Evolutionary conservation across 2,797 vertebrate genomes (phyloP).

Genomic region (Chiroxiphia lanceolata): DNA sequence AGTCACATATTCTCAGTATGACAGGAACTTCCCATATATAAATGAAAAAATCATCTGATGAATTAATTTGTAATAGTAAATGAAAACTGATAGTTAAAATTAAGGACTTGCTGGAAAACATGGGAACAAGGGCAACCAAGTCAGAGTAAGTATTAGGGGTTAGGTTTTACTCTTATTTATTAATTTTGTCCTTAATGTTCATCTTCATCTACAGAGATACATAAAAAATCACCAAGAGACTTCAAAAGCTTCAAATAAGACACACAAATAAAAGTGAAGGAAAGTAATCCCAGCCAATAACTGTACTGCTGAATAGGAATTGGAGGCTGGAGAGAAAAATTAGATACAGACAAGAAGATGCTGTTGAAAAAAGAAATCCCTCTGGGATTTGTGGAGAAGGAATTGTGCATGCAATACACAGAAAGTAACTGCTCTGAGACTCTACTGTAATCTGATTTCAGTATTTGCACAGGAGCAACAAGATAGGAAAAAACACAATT

Average conservation of each 20-base stretch:
- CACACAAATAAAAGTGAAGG: background rate
- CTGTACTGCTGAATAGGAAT: background rate
- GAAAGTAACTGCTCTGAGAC: background rate
- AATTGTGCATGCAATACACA: background rate
- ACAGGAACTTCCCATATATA: background rate
- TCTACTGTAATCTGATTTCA: background rate
- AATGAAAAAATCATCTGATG: background rate
- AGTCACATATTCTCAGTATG: background rate
- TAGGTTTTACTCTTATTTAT: background rate
- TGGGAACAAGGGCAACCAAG: background rate
- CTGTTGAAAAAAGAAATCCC: background rate
- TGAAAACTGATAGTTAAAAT: background rate
- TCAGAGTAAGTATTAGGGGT: background rate
- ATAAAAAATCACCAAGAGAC: background rate
- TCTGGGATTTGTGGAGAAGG: background rate
- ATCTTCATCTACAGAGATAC: background rate
- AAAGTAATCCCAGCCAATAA: background rate
- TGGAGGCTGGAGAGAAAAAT: background rate
- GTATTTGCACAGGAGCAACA: background rate
- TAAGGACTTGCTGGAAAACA: background rate
- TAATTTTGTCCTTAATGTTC: background rate
- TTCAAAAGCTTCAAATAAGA: background rate
- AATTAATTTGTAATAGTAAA: background rate
- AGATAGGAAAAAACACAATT: background rate
- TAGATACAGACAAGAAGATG: background rate